Evolutionary conservation across 2,797 vertebrate species (phyloP), one percentile per base, ranked within the genome.

Genomic region (Fistularia tabacaria): DNA sequence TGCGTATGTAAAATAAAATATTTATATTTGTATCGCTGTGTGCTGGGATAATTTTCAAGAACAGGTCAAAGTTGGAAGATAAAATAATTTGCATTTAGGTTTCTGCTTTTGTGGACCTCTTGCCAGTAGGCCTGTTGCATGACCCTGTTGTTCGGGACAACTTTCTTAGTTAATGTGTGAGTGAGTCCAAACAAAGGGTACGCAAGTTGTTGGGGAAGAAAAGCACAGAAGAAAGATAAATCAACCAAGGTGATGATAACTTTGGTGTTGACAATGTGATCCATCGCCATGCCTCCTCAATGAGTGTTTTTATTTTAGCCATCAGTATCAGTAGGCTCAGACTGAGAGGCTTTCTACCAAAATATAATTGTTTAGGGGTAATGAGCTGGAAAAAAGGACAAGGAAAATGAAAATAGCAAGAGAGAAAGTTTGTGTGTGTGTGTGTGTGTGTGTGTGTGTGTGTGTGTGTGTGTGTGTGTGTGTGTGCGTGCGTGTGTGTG

Each of bases 341-440:
- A 82, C 84, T 81, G 69, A 82, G 54, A 85, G 75, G 70, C 73
- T 86, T 85, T 85, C 80, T 77, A 81, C 75, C 60, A 64, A 62
- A 80, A 85, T 83, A 84, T 90, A 90, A 90, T 89, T 89, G 90
- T 90, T 88, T 82, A 62, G 73, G 78, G 85, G 87, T 90, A 91
- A 91, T 91, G 88, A 90, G 86, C 79, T 86, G 83, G 78, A 39
- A 82, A 82, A 85, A 80, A 76, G 81, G 75, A 81, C 65, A 75
- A 59, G 71, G 66, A 69, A 76, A 73, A 68, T 68, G 76, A 67
- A 55, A 61, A 74, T 76, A 71, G 70, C 57, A 45, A n/a, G n/a
- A n/a, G 63, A 44, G 60, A 58, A 54, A n/a, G n/a, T n/a, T n/a
- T 25, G 25, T 25, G 25, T 25, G 25, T 25, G 25, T 25, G 25